Conservation (phyloP, 1,140 invertebrate genomes). For the Drosophila lacertosa region DNA sequence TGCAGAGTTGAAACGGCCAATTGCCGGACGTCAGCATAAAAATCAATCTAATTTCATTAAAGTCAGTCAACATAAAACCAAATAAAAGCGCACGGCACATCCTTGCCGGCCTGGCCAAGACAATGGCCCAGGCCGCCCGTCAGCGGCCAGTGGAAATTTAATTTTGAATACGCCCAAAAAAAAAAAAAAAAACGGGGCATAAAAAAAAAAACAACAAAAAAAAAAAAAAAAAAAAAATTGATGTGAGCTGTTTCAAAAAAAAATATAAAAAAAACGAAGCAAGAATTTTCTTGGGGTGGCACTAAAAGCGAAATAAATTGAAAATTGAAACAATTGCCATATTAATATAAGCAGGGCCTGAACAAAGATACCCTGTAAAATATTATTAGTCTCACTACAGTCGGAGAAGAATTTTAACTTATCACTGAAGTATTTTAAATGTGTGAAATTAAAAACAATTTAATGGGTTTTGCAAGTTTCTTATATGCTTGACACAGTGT, state of each 20-base stretch:
- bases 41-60: slow-evolving; percentile 81
- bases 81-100: slow-evolving; percentile 18
- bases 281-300: background rate
- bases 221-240: slow-evolving; percentile 27
- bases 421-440: no score
- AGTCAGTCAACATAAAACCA: slow-evolving; percentile 70
- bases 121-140: slow-evolving; percentile 24
- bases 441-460: no score
- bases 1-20: background rate
- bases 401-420: no score
- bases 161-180: slow-evolving; percentile 45
- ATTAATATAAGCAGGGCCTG: no score
- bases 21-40: slow-evolving; percentile 64
- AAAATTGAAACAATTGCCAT: background rate
- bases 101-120: slow-evolving; percentile 30
- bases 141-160: slow-evolving; percentile 22
- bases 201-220: slow-evolving; percentile 16
- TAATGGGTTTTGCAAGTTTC: no score
- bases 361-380: no score
- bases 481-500: no score
- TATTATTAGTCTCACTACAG: no score
- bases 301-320: background rate
- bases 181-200: slow-evolving; percentile 12
- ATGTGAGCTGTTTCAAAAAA: slow-evolving; percentile 38
- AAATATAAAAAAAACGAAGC: slow-evolving; percentile 36